Evolutionary conservation across 2,888 invertebrate species (phyloP).

Genomic region (Agrenia bidenticulata): DNA sequence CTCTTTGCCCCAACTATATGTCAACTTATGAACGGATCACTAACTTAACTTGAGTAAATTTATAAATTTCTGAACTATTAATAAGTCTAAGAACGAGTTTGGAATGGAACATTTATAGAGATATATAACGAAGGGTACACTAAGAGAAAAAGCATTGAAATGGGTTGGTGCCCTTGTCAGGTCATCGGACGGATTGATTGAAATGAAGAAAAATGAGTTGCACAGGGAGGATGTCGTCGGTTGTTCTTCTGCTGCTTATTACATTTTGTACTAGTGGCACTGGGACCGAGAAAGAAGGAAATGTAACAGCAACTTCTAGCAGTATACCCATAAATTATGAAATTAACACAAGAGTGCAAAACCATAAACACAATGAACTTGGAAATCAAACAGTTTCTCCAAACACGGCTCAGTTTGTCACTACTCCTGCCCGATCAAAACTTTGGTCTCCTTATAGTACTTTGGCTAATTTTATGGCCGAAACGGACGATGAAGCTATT

Average conservation of each 20-base stretch:
- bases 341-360: neutral
- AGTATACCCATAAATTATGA: neutral
- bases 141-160: too few relatives aligned
- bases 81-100: too few relatives aligned
- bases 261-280: constrained; percentile 32
- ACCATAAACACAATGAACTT: neutral
- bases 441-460: constrained; percentile 47
- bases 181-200: constrained; percentile 22
- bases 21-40: too few relatives aligned
- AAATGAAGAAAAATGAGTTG: constrained; percentile 32
- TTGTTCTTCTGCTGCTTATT: constrained; percentile 30
- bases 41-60: too few relatives aligned
- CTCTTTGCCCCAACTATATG: too few relatives aligned
- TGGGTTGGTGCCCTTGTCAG: constrained; percentile 2
- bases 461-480: constrained; percentile 29
- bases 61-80: too few relatives aligned
- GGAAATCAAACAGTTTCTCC: constrained; percentile 26
- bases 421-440: constrained; percentile 35
- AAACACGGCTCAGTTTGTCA: constrained; percentile 2
- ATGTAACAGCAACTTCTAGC: constrained; percentile 5
- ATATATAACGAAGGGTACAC: too few relatives aligned
- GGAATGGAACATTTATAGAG: too few relatives aligned
- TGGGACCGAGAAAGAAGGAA: constrained; percentile 25
- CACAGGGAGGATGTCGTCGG: constrained; percentile 22
- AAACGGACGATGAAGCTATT: constrained; percentile 14